Evolutionary conservation across 1,140 invertebrate genomes (phyloP), one percentile per base, ranked within the genome.

Genomic region (Ips typographus): DNA sequence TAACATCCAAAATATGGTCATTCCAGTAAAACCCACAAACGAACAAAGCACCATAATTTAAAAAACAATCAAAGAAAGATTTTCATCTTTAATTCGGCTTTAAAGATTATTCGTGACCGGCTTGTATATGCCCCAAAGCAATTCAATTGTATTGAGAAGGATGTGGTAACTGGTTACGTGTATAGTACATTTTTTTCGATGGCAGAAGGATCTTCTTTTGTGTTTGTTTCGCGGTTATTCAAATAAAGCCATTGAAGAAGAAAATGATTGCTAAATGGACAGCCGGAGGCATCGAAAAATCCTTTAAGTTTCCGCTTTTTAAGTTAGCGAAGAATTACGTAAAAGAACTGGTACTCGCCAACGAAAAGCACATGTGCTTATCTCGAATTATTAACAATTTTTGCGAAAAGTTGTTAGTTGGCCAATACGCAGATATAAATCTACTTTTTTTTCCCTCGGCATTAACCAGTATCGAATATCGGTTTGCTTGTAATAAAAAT

Each of bases 101-200:
- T 49, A 8, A 49, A 8, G 6, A 6, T 49, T 22, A 49, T 49
- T 49, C 22, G 7, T 49, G 44, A 49, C 22, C 44, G 44, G 7
- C 22, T 49, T 49, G 7, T 49, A 6, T 49, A 49, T 49, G 7
- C 6, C 44, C 44, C 22, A 6, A 49, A 22, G 44, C 44, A 22
- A 22, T 49, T 49, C 22, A 6, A 49, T 49, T 49, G 44, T 49
- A 1, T 49, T 3, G 44, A 49, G 44, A 49, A 49, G 44, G 44
- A 49, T 49, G 44, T 49, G 44, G 44, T 49, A 49, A 49, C 44
- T 49, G 44, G 22, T 49, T 49, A 49, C 44, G 44, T 49, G 44
- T 49, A 22, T 22, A 22, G 0, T 49, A 22, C 44, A 22, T 49
- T 49, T 22, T 49, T 22, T 22, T 22, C 22, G 22, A 22, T 22